phyloP scores from a whole-genome alignment of 2,888 invertebrate species.

The Cheilosia soror region DNA sequence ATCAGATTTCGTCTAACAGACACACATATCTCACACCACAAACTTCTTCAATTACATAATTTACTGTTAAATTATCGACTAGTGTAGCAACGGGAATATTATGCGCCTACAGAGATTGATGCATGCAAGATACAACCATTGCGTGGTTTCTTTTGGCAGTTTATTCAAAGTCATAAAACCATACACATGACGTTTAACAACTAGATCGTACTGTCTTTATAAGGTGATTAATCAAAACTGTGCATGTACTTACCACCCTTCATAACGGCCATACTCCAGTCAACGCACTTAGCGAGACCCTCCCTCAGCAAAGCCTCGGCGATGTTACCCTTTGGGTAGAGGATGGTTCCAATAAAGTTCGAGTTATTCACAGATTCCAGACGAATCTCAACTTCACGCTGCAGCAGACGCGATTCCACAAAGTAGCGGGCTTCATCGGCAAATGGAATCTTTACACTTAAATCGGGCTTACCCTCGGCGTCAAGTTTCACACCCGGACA shows the following conservation, averaged over 20 bases:
- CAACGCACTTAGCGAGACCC: constrained; percentile 97
- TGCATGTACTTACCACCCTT: constrained; percentile 85
- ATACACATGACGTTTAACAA: constrained; percentile 20
- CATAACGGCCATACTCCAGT: constrained; percentile 95
- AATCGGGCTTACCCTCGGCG: constrained; percentile 88
- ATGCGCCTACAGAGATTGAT: constrained; percentile 19
- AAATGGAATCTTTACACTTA: constrained; percentile 87
- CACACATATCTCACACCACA: no score
- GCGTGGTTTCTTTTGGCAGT: constrained; percentile 72
- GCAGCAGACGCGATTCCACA: constrained; percentile 95
- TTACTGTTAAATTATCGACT: not conserved
- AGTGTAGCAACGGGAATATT: constrained; percentile 38
- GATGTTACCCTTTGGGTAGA: constrained; percentile 97
- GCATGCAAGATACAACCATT: constrained; percentile 52
- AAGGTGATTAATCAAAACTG: not conserved
- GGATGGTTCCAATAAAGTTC: constrained; percentile 96
- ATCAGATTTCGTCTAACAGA: no score
- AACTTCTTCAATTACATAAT: not conserved
- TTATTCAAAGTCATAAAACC: constrained; percentile 61
- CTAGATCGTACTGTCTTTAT: constrained; percentile 63
- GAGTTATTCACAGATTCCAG: constrained; percentile 96
- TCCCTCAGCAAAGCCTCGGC: constrained; percentile 95
- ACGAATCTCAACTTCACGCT: constrained; percentile 94
- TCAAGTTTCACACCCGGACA: constrained; percentile 93
- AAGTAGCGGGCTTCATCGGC: constrained; percentile 97